Conservation (phyloP, 2,113 vertebrate species). For the Nothocercus julius region DNA sequence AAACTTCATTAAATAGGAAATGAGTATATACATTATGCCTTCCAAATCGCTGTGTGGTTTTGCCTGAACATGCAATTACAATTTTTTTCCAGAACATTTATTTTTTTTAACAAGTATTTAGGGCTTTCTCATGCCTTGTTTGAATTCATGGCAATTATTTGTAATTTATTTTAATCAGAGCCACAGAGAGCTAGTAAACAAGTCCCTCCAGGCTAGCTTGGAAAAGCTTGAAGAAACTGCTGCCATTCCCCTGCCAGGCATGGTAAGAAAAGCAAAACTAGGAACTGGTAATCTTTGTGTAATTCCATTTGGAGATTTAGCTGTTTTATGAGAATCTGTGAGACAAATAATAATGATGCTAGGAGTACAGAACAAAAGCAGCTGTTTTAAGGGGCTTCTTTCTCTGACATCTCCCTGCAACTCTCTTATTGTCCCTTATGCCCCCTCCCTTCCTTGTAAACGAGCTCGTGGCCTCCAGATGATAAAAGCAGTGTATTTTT, state of each 20-base stretch:
- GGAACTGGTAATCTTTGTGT: neutral
- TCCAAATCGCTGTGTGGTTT: constrained; percentile 1
- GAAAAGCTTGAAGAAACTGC: constrained; percentile 14
- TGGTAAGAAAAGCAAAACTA: neutral
- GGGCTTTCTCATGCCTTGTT: neutral
- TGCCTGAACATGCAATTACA: neutral
- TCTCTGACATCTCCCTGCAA: neutral
- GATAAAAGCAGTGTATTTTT: neutral
- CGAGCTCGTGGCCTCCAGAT: neutral
- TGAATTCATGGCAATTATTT: constrained; percentile 12
- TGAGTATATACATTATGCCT: neutral
- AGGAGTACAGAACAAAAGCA: neutral
- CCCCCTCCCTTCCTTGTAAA: neutral
- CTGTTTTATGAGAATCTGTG: neutral
- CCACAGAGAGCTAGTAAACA: constrained; percentile 3
- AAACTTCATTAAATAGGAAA: constrained; percentile 14
- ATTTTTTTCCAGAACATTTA: constrained; percentile 26
- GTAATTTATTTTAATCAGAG: constrained; percentile 47
- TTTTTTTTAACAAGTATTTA: constrained; percentile 24
- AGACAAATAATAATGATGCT: neutral
- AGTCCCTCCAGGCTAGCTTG: constrained; percentile 2
- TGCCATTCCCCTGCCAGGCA: constrained; percentile 8
- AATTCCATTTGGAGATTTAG: neutral
- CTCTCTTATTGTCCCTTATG: neutral
- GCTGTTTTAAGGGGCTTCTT: neutral